Percentiles rank a stretch among this genome's conserved stretches.
phyloP scores from a whole-genome alignment of 2,113 vertebrate genomes.

The Heteronetta atricapilla region DNA sequence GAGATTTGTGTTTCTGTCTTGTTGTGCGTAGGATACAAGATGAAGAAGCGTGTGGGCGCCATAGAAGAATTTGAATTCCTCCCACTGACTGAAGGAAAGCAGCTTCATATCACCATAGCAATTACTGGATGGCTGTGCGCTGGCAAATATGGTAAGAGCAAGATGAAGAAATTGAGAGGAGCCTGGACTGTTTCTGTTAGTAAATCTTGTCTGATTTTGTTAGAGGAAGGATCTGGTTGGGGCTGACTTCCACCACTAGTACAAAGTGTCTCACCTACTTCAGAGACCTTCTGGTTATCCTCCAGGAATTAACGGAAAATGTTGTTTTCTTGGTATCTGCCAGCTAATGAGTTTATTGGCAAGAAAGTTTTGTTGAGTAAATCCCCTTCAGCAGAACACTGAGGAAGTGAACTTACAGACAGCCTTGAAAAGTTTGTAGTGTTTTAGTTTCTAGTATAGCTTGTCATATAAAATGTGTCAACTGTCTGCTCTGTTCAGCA shows the following conservation, averaged over 20 bases:
- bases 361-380: slow-evolving; percentile 20
- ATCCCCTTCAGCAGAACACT: not conserved
- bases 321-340: not conserved
- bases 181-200: not conserved
- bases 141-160: slow-evolving; percentile 91
- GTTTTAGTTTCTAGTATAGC: not conserved
- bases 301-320: slow-evolving; percentile 33
- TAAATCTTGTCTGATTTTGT: not conserved
- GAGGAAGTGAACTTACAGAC: not conserved
- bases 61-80: slow-evolving; percentile 97
- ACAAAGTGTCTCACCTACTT: not conserved
- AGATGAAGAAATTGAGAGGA: not conserved
- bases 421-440: not conserved
- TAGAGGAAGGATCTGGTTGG: not conserved
- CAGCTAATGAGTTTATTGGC: slow-evolving; percentile 42
- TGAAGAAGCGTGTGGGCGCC: slow-evolving; percentile 96
- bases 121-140: slow-evolving; percentile 94
- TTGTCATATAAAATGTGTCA: slow-evolving; percentile 35
- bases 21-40: slow-evolving; percentile 89
- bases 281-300: not conserved
- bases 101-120: slow-evolving; percentile 91
- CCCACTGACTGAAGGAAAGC: slow-evolving; percentile 88
- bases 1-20: not conserved
- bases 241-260: not conserved
- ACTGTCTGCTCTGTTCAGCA: slow-evolving; percentile 14